phyloP scores from a whole-genome alignment of 1,140 invertebrate species.

The Melipona quadrifasciata region DNA sequence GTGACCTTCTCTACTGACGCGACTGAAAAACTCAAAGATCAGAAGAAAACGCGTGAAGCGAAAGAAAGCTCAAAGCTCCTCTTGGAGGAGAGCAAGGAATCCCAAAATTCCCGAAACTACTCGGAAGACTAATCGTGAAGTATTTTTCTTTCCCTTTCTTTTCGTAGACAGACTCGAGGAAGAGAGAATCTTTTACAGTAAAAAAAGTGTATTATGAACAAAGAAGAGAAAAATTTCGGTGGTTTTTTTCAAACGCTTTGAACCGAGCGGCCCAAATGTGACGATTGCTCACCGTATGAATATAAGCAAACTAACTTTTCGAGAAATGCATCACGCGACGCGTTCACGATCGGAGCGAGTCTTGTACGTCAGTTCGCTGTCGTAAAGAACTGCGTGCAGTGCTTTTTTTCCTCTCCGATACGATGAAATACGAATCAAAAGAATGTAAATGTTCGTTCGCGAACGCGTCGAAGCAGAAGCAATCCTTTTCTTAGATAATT shows the following conservation, averaged over 20 bases:
- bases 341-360: background rate
- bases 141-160: slow-evolving; percentile 8
- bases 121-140: slow-evolving; percentile 32
- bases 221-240: background rate
- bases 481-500: slow-evolving; percentile 44
- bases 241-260: background rate
- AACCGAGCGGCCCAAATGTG: background rate
- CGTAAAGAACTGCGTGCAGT: background rate
- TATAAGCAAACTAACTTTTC: background rate
- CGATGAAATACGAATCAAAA: slow-evolving; percentile 57
- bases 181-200: background rate
- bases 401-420: background rate
- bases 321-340: background rate
- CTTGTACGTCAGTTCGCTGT: background rate
- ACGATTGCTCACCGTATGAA: slow-evolving; percentile 28
- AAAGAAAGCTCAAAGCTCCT: slow-evolving; percentile 59
- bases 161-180: background rate
- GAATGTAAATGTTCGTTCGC: slow-evolving; percentile 27
- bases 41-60: background rate
- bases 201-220: background rate
- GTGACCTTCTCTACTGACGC: slow-evolving; percentile 84
- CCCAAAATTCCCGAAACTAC: background rate
- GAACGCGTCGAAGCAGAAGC: slow-evolving; percentile 24
- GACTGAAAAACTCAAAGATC: background rate
- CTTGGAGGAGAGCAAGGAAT: slow-evolving; percentile 51